Base-by-base conservation (phyloP, 2,888 invertebrate genomes). In the Dyspetes luteomarginatus region DNA sequence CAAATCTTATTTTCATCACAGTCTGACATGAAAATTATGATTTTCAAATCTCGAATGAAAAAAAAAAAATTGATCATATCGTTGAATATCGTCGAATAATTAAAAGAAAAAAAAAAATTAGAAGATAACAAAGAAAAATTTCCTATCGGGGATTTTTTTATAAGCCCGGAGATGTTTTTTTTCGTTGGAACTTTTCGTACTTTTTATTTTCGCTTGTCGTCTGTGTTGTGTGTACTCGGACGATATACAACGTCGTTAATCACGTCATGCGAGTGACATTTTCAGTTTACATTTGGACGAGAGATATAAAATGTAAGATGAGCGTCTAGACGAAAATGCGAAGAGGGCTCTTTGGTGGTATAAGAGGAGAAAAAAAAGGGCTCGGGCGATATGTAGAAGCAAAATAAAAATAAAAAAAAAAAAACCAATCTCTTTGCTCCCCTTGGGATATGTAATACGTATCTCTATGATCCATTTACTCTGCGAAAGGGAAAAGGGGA, bases 381-480 rank as follows among this genome's bases (percentile, higher is more conserved):
- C 4, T 26, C 2, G 24, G n/a, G n/a, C n/a, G n/a, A n/a, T n/a
- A n/a, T n/a, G n/a, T 55, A 19, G 17, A 28, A 58, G 30, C 4
- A 15, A 36, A 9, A 58, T 30, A 30, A 15, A 58, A 9, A 30
- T 0, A 58, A 1, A 17, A 9, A 15, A 15, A 58, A 45, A 60
- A 48, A 60, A 50, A 36, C 9, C 28, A 28, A 58, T 60, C 28
- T 58, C 12, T 48, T 22, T 50, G 19, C 26, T 69, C 43, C 43
- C 55, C 26, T 52, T 9, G 12, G 45, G n/a, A 24, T 26, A 43
- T 17, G 19, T 41, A 68, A n/a, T 65, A 65, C 65, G 19, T n/a
- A n/a, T n/a, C n/a, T 43, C 55, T 52, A 58, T 41, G 72, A 62
- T 72, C 73, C 30, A 55, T 26, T 73, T 55, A 28, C 26, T 52